Percentiles rank a stretch among this genome's conserved stretches.
Conservation (phyloP, 2,797 vertebrate species). For the Aphelocoma californica region DNA sequence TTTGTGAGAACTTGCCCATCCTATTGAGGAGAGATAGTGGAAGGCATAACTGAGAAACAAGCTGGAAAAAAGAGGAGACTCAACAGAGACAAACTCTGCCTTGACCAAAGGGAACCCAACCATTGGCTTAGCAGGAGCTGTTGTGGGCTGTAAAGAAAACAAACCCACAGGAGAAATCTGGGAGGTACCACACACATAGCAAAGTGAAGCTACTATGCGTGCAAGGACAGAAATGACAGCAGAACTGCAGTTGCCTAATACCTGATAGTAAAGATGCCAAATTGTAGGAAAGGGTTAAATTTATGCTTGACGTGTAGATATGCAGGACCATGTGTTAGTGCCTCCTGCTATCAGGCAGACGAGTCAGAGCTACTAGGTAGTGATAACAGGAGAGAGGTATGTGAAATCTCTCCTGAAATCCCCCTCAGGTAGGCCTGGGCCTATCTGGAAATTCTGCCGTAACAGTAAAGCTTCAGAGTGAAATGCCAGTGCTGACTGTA, state of each 20-base stretch:
- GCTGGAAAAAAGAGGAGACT: background rate
- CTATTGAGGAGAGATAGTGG: background rate
- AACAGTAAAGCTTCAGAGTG: background rate
- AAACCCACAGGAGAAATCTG: background rate
- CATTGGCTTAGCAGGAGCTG: background rate
- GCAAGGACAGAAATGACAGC: background rate
- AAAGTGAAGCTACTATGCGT: background rate
- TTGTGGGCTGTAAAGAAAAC: background rate
- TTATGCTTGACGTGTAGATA: background rate
- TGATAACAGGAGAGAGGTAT: background rate
- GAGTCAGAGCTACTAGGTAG: background rate
- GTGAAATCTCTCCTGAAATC: background rate
- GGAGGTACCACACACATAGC: background rate
- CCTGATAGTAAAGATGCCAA: background rate
- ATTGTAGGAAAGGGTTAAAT: background rate
- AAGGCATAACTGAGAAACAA: background rate
- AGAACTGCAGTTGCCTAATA: background rate
- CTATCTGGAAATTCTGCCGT: background rate
- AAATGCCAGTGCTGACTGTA: background rate
- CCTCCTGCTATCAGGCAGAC: background rate
- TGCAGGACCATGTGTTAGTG: background rate
- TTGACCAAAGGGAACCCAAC: background rate
- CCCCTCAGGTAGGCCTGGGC: background rate
- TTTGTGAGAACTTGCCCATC: background rate
- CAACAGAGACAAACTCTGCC: background rate